Conservation (phyloP, 1,140 invertebrate genomes). For the Calosoma granatense region DNA sequence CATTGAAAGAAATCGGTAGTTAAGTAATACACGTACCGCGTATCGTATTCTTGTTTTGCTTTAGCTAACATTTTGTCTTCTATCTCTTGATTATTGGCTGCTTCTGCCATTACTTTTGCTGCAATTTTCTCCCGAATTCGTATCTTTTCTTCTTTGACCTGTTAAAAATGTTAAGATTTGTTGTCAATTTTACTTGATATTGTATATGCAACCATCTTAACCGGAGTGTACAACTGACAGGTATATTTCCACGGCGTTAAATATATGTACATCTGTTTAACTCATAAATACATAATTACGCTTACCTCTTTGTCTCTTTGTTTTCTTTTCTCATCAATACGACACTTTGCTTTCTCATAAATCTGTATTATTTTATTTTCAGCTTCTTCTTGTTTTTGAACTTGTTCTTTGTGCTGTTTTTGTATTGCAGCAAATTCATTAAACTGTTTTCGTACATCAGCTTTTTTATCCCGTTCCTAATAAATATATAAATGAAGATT, state of each 20-base stretch:
- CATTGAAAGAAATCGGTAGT: too few species aligned
- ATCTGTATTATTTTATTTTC: not conserved
- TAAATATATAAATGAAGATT: not conserved
- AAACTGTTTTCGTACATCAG: not conserved
- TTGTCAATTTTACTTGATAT: not conserved
- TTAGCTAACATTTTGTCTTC: not conserved
- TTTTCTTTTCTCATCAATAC: not conserved
- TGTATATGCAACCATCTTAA: not conserved
- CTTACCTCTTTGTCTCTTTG: not conserved
- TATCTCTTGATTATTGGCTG: not conserved
- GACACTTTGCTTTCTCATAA: not conserved
- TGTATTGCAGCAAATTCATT: not conserved
- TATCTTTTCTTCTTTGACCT: not conserved
- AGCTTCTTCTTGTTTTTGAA: not conserved
- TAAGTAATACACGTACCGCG: not conserved
- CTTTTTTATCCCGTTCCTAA: not conserved
- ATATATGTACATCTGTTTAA: too few species aligned
- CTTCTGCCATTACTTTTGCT: not conserved
- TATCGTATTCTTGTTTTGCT: not conserved
- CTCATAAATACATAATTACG: too few species aligned
- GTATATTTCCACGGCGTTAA: too few species aligned
- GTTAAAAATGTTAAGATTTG: not conserved
- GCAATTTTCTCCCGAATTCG: not conserved
- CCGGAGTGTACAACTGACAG: too few species aligned
- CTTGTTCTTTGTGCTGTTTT: not conserved